Conservation (phyloP, 2,113 vertebrate genomes). For the Maccullochella peelii region DNA sequence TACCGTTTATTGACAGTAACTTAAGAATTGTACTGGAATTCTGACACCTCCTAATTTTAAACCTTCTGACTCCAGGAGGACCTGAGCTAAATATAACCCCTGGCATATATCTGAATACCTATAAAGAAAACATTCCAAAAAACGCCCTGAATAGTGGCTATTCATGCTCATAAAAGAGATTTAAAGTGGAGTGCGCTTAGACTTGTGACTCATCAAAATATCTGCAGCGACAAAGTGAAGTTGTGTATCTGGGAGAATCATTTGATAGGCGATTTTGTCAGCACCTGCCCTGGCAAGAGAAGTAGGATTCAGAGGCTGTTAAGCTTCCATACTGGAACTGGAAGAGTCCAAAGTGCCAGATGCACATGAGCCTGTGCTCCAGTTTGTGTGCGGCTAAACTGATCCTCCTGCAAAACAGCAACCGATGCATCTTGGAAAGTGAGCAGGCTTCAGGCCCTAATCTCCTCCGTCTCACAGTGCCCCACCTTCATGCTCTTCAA, state of each 20-base stretch:
- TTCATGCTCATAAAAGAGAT: slow-evolving; percentile 74
- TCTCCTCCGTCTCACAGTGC: background rate
- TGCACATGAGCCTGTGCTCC: slow-evolving; percentile 16
- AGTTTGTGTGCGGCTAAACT: slow-evolving; percentile 1
- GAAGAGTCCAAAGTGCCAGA: slow-evolving; percentile 35
- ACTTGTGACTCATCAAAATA: slow-evolving; percentile 71
- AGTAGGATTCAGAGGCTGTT: slow-evolving; percentile 23
- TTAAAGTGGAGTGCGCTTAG: slow-evolving; percentile 33
- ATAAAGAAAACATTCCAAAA: slow-evolving; percentile 79
- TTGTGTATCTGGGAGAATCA: slow-evolving; percentile 40
- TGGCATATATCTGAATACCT: slow-evolving; percentile 79
- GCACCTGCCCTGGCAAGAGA: slow-evolving; percentile 36
- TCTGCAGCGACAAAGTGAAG: slow-evolving; percentile 9
- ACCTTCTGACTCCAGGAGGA: slow-evolving; percentile 82
- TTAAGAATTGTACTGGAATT: slow-evolving; percentile 84
- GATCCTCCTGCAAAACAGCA: slow-evolving; percentile 26
- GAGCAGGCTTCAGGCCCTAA: slow-evolving; percentile 27
- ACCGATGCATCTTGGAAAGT: slow-evolving; percentile 11
- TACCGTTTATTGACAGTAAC: slow-evolving; percentile 83
- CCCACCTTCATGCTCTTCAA: slow-evolving; percentile 27
- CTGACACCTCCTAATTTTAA: slow-evolving; percentile 86
- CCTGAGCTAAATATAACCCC: slow-evolving; percentile 81
- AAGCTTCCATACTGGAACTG: slow-evolving; percentile 17
- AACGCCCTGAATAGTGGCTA: slow-evolving; percentile 76
- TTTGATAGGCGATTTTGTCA: slow-evolving; percentile 50